Conservation (phyloP, 2,797 vertebrate genomes). For the Ispidina picta region DNA sequence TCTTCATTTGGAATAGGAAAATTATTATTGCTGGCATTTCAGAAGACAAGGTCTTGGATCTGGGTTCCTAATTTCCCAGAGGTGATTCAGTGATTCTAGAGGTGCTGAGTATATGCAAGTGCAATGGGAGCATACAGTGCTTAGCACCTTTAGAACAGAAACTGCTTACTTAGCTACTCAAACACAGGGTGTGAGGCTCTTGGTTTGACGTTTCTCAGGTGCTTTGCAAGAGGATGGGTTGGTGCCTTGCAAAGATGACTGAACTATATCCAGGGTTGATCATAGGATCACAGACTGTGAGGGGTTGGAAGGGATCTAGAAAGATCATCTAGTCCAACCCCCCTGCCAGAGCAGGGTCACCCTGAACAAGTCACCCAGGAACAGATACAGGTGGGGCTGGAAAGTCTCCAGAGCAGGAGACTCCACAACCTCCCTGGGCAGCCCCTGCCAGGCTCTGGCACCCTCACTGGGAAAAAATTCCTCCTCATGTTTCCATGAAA, state of each 20-base stretch:
- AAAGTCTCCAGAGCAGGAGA: too few species aligned
- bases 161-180: background rate
- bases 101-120: background rate
- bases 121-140: background rate
- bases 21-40: background rate
- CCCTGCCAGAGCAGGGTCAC: too few species aligned
- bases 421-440: too few species aligned
- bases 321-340: too few species aligned
- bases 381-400: too few species aligned
- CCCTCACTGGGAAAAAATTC: too few species aligned
- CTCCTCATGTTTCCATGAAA: too few species aligned
- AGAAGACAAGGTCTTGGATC: background rate
- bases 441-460: too few species aligned
- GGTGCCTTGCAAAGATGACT: background rate
- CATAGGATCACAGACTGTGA: too few species aligned
- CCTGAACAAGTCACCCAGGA: too few species aligned
- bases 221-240: background rate
- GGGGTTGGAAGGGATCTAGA: too few species aligned
- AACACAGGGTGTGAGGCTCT: rapidly evolving
- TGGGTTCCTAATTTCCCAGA: background rate
- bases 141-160: background rate
- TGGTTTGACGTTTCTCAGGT: background rate
- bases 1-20: background rate
- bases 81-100: background rate
- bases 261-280: background rate